Percentiles rank a stretch among this genome's conserved stretches.
phyloP scores from a whole-genome alignment of 1,140 invertebrate genomes.

The Meloidogyne floridensis region DNA sequence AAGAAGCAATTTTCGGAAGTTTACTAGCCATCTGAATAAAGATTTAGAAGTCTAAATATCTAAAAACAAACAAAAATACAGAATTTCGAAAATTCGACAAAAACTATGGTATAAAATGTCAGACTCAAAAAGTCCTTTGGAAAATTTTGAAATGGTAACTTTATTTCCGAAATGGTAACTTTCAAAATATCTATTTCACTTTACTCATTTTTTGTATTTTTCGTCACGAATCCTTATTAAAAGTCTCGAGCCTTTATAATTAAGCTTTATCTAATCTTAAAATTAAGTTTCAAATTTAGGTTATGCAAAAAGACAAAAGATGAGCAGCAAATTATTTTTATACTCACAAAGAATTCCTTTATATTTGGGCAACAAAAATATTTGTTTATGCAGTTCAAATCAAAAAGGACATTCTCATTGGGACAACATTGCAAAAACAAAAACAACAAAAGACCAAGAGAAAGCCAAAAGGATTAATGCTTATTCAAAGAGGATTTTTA shows the following conservation, averaged over 20 bases:
- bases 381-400: slow-evolving; percentile 18
- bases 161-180: too few relatives aligned
- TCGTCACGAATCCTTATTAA: too few relatives aligned
- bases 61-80: too few relatives aligned
- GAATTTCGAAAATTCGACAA: too few relatives aligned
- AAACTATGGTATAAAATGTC: too few relatives aligned
- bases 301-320: not conserved
- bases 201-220: too few relatives aligned
- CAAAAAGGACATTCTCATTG: slow-evolving; percentile 63
- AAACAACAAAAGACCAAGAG: slow-evolving; percentile 57
- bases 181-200: too few relatives aligned
- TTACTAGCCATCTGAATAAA: not conserved
- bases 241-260: too few relatives aligned
- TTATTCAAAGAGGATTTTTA: slow-evolving; percentile 41
- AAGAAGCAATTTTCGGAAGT: slow-evolving; percentile 11
- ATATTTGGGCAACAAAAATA: not conserved
- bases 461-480: slow-evolving; percentile 48
- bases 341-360: slow-evolving; percentile 3
- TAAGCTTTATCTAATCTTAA: too few relatives aligned
- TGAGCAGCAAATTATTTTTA: not conserved
- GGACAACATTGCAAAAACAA: slow-evolving; percentile 61
- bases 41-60: not conserved
- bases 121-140: too few relatives aligned
- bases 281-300: too few relatives aligned
- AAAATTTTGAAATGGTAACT: too few relatives aligned